Evolutionary conservation across 2,113 vertebrate genomes (phyloP), one percentile per base, ranked within the genome.

Genomic region (Sylvietta virens): DNA sequence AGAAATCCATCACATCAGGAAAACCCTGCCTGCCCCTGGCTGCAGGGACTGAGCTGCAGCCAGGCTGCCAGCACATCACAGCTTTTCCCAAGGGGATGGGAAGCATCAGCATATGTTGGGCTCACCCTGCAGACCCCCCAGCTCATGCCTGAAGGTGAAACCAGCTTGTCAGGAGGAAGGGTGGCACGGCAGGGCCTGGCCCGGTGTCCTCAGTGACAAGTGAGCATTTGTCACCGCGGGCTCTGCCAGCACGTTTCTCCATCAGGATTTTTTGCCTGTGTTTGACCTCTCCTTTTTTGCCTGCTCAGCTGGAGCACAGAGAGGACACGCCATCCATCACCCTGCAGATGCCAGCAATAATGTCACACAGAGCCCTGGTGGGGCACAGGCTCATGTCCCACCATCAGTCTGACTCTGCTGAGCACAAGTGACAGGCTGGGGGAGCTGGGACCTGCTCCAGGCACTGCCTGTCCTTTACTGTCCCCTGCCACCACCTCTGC

Each of bases 221-320:
- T 1, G 22, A 60, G 50, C 0, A 0, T 33, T 60, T 88, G 84
- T 60, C 48, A 3, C 61, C 4, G 0, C 3, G 0, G 37, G 62
- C n/a, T 48, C 21, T 76, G 44, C 86, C 66, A 28, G 65, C 61
- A 11, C 18, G 1, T 74, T 73, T 39, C 44, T 45, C 65, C 2
- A 1, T 30, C 30, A 1, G 19, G 28, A 10, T 37, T 83, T 83
- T 81, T 28, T 14, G 40, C 71, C 83, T 30, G 1, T 2, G 1
- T 42, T 39, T 31, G 28, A 50, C 40, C 27, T 13, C 54, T 69
- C 39, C 9, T 53, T 81, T 78, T 58, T 13, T 21, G 40, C 67
- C 69, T 44, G 22, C 28, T 47, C 64, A 51, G 54, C 67, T 80
- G n/a, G 60, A 88, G 40, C 0, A 17, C 0, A 0, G 33, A 33